Evolutionary conservation across 2,888 invertebrate species (phyloP), one percentile per base, ranked within the genome.

Genomic region (Hypomecis atomaria): DNA sequence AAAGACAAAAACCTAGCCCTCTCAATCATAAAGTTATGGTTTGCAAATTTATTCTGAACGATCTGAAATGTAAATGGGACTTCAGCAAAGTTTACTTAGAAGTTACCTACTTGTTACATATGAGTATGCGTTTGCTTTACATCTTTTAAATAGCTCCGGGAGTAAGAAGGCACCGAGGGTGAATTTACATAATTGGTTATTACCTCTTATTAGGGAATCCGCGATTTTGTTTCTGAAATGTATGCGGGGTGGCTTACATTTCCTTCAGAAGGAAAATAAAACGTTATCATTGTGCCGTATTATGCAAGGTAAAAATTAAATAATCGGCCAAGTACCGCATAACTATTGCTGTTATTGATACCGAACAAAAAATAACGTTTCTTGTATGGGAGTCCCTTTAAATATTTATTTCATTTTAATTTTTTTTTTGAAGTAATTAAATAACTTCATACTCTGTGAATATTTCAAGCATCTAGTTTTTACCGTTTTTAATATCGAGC

Each of bases 11-110:
- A 38, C 38, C 40, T 37, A 55, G 55, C 47, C 33, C 38, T 56
- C 56, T 56, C 56, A 47, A 56, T 56, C 56, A 56, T 47, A 56
- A 62, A 38, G 50, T 78, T 84, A 86, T 85, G 83, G 79, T 71
- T 85, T 88, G 88, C 84, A 88, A 90, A 90, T 89, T 85, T 89
- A 90, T 90, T 87, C 88, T 66, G 73, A 79, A 74, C 77, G 83
- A 89, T 89, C 84, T 89, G 84, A 89, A 89, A 87, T 90, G 89
- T 89, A 90, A 89, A 90, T 90, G 78, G 63, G 83, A 79, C 81
- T 81, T 89, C 86, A 88, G 89, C 88, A 90, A 90, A 89, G 84
- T 89, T 88, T 79, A 79, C 79, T 77, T 72, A 56, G 78, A 80
- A 78, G 79, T 65, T 61, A 48, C 57, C 52, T 78, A 74, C 78